Conservation (phyloP, 2,888 invertebrate genomes). For the Seira musarum region DNA sequence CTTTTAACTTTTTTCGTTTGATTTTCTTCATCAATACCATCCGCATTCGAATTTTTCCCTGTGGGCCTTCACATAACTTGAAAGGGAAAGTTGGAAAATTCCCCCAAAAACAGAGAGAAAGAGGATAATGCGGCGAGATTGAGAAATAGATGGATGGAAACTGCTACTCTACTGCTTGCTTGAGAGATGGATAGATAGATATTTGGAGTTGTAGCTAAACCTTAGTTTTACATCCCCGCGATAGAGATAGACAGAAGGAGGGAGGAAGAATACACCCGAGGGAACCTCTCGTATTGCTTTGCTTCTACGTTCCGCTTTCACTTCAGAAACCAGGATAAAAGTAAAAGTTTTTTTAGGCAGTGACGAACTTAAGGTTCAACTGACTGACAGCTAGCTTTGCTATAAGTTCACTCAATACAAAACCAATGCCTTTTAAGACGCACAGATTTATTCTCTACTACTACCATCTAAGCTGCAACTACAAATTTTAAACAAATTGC, state of each 20-base stretch:
- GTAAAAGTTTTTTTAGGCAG: constrained; percentile 15
- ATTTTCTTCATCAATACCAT: constrained; percentile 45
- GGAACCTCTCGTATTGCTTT: constrained; percentile 47
- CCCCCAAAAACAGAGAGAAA: not conserved
- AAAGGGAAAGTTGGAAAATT: not conserved
- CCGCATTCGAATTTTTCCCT: constrained; percentile 34
- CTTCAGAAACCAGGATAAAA: constrained; percentile 21
- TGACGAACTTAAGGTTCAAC: not conserved
- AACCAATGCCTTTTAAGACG: not conserved
- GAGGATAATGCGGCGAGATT: constrained; percentile 16
- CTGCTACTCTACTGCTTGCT: not conserved
- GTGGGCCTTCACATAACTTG: constrained; percentile 12
- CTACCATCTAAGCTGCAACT: too few relatives aligned
- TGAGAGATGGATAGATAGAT: not conserved
- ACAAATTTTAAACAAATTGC: too few relatives aligned
- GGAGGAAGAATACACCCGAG: constrained; percentile 43
- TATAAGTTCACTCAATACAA: not conserved
- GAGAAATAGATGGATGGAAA: constrained; percentile 9
- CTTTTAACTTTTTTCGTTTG: constrained; percentile 36
- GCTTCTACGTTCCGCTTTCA: constrained; percentile 9
- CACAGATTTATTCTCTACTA: constrained; percentile 10
- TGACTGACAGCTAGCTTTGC: constrained; percentile 9
- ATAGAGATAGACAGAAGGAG: constrained; percentile 1
- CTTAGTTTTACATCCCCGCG: not conserved
- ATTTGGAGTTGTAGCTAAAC: not conserved